These are phyloP conservation scores for Acromyrmex echinatior DNA, from an alignment of 1,140 invertebrate species.

Conservation along the genomic window DNA sequence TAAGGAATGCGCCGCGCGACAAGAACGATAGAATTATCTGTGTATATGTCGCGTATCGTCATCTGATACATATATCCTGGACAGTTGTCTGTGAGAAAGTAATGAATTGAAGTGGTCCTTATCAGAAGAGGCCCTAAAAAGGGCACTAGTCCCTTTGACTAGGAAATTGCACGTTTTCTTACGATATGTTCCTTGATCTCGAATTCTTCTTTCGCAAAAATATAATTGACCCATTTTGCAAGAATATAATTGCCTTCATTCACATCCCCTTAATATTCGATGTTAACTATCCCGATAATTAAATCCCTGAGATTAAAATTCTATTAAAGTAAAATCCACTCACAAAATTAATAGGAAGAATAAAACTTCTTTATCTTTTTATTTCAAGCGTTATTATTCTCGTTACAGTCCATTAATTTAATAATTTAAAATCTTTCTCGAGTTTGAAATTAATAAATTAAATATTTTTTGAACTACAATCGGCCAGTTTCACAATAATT, in stretches of 20 bases:
- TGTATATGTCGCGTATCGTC: slow-evolving; percentile 32
- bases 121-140: neutral
- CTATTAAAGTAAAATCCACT: slow-evolving; percentile 9
- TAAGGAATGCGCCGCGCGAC: slow-evolving; percentile 48
- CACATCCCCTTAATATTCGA: slow-evolving; percentile 10
- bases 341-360: neutral
- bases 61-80: slow-evolving; percentile 39
- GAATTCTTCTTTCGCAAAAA: neutral
- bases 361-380: neutral
- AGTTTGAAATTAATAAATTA: neutral
- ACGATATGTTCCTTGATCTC: neutral
- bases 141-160: too few species aligned
- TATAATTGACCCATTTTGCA: neutral
- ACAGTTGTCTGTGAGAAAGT: slow-evolving; percentile 52
- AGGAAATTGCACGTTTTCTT: neutral
- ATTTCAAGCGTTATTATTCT: neutral
- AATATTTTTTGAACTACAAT: neutral
- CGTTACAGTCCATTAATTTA: slow-evolving; percentile 2
- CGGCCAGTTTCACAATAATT: neutral
- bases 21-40: slow-evolving; percentile 55
- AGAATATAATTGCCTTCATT: slow-evolving; percentile 6
- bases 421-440: neutral
- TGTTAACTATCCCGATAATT: slow-evolving; percentile 27
- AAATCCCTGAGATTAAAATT: slow-evolving; percentile 34
- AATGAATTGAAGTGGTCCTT: neutral